A percentile compares a stretch with the other conserved stretches of the same genome.
phyloP scores from a whole-genome alignment of 2,888 invertebrate genomes.

The Drosophila kuntzei region DNA sequence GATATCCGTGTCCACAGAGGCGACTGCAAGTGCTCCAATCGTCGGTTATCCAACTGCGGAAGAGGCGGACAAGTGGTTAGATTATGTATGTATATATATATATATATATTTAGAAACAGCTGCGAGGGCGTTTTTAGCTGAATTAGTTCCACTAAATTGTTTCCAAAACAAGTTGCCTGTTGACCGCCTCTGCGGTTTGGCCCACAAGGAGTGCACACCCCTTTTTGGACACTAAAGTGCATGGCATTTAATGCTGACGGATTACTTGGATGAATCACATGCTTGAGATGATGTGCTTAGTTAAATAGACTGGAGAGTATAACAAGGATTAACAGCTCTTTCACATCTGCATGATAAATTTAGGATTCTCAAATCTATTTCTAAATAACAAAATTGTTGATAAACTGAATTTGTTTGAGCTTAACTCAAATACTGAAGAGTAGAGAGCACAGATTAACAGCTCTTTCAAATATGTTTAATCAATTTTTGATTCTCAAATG shows the following conservation, averaged over 20 bases:
- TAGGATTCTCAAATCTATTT: not conserved
- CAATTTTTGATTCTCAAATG: not conserved
- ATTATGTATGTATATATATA: constrained; percentile 20
- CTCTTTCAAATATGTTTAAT: no score
- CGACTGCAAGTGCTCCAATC: constrained; percentile 96
- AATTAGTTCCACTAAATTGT: constrained; percentile 65
- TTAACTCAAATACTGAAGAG: no score
- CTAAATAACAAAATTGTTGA: not conserved
- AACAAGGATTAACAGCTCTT: not conserved
- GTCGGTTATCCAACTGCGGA: constrained; percentile 93
- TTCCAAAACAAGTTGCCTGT: constrained; percentile 49
- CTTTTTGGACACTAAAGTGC: constrained; percentile 58
- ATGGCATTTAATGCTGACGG: constrained; percentile 37
- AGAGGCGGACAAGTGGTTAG: constrained; percentile 60
- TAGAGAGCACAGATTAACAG: not conserved
- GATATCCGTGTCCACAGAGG: constrained; percentile 94
- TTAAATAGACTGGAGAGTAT: constrained; percentile 1
- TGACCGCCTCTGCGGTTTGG: constrained; percentile 53
- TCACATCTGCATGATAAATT: not conserved
- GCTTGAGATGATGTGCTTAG: constrained; percentile 4
- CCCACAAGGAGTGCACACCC: constrained; percentile 39
- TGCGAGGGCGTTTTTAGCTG: constrained; percentile 39
- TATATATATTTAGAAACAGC: constrained; percentile 10
- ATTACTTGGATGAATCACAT: constrained; percentile 31
- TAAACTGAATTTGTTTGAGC: not conserved